phyloP scores from a whole-genome alignment of 2,797 vertebrate genomes.

The Parotocinclus haroldoi region DNA sequence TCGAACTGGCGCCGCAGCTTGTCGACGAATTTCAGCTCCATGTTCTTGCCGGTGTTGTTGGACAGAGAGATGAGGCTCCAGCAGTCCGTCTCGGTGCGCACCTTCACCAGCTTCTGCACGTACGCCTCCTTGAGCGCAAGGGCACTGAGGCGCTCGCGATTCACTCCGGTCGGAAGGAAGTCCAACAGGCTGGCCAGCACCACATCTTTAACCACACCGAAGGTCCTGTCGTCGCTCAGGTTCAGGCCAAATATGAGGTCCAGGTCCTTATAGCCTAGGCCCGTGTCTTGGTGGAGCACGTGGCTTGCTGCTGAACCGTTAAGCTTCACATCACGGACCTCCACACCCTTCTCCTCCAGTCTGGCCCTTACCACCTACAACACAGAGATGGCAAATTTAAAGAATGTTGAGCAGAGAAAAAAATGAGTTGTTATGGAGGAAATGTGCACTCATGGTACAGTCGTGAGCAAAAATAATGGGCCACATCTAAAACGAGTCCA shows the following conservation, averaged over 20 bases:
- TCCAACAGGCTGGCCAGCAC: slow-evolving; percentile 92
- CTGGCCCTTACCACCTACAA: slow-evolving; percentile 83
- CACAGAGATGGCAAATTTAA: slow-evolving; percentile 11
- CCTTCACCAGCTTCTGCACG: slow-evolving; percentile 95
- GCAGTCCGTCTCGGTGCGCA: slow-evolving; percentile 89
- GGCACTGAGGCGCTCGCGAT: slow-evolving; percentile 85
- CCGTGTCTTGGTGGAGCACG: slow-evolving; percentile 88
- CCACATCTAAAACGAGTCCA: too few species aligned
- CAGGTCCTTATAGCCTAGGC: slow-evolving; percentile 92
- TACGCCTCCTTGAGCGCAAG: slow-evolving; percentile 92
- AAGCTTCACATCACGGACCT: slow-evolving; percentile 80
- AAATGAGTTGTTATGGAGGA: neutral
- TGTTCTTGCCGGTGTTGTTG: slow-evolving; percentile 95
- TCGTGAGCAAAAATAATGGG: too few species aligned
- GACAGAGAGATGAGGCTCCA: slow-evolving; percentile 97
- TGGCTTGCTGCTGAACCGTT: slow-evolving; percentile 93
- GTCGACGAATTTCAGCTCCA: slow-evolving; percentile 97
- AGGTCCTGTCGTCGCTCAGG: slow-evolving; percentile 80
- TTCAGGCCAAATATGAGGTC: slow-evolving; percentile 90
- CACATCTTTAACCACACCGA: slow-evolving; percentile 88
- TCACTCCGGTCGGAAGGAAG: slow-evolving; percentile 86
- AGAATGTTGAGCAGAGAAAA: slow-evolving; percentile 1
- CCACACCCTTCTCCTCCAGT: slow-evolving; percentile 82
- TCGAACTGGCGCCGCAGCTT: slow-evolving; percentile 91
- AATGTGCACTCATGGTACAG: too few species aligned